Base-by-base conservation (phyloP, 2,113 vertebrate species). In the Tylochromis polylepis region DNA sequence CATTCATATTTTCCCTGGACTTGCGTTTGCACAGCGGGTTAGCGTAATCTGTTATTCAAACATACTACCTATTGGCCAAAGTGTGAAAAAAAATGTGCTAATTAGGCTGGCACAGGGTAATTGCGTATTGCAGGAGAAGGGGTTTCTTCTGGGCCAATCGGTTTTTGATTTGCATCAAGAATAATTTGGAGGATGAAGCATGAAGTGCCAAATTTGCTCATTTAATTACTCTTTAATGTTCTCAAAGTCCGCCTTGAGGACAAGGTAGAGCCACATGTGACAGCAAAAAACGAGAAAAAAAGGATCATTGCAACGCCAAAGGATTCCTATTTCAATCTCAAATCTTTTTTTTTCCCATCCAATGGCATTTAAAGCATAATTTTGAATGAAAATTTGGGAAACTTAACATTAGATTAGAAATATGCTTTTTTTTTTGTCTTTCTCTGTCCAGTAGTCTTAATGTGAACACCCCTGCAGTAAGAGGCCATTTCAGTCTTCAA, bases 141-240 rank as follows among this genome's bases (percentile, higher is more conserved):
- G 59, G 57, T 85, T 65, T 83, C 83, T 75, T 57, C 62, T 77
- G 59, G 49, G 79, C 46, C 72, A 70, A 79, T 60, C 65, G 78
- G 14, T 58, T 88, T 77, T 83, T 79, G 65, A 90, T 88, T 88
- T 79, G 24, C 58, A 88, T 81, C 31, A 75, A 58, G 36, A 77
- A 72, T 86, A 34, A 88, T 82, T 87, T 75, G 81, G 65, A 27
- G 46, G 55, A 80, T 83, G 75, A 87, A 56, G 41, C 29, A 81
- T 84, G 16, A 85, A 43, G 82, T 70, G 85, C 55, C 82, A 84
- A 34, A 86, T 86, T 58, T 27, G 16, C 70, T 49, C n/a, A 56
- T 15, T 81, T 58, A 85, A 90, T 87, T 85, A 81, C 57, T 60
- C 43, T 88, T 90, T 43, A 12, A 60, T 84, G 78, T 81, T 79